Percentiles rank a stretch among this genome's conserved stretches.
These are phyloP conservation scores for Drosophila insularis DNA, from an alignment of 1,140 invertebrate genomes.

Conservation along the genomic window DNA sequence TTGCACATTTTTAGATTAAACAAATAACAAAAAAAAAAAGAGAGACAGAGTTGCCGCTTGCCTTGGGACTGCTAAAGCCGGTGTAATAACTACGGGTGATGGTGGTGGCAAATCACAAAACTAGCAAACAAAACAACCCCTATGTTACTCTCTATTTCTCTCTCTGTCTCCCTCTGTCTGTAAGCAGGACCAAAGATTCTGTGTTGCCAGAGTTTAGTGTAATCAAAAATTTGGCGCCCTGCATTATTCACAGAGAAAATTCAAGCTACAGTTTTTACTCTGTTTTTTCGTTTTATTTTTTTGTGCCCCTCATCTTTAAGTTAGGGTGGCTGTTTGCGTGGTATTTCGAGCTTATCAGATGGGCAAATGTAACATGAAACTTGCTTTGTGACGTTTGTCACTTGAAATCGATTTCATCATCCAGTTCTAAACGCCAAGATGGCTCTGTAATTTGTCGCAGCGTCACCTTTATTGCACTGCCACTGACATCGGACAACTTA, in stretches of 20 bases:
- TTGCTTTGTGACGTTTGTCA: slow-evolving; percentile 44
- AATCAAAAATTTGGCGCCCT: slow-evolving; percentile 45
- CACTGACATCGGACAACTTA: slow-evolving; percentile 51
- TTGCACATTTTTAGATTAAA: background rate
- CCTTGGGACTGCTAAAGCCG: background rate
- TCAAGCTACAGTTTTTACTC: background rate
- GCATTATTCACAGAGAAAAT: background rate
- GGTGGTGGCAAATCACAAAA: slow-evolving; percentile 9
- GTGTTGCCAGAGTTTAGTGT: slow-evolving; percentile 30
- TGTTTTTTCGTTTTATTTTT: too few relatives aligned
- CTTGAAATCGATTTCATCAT: slow-evolving; percentile 66
- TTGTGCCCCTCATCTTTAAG: background rate
- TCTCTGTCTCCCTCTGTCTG: background rate
- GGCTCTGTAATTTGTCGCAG: slow-evolving; percentile 68
- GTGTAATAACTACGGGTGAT: background rate
- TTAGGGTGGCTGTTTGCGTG: background rate
- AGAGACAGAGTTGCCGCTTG: background rate
- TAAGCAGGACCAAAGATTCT: background rate
- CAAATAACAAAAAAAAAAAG: background rate
- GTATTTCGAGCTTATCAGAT: slow-evolving; percentile 39
- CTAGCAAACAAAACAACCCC: slow-evolving; percentile 10
- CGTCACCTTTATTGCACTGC: slow-evolving; percentile 47
- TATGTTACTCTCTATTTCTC: background rate
- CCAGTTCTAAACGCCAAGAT: slow-evolving; percentile 41
- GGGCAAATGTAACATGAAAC: slow-evolving; percentile 59